A percentile compares a stretch with the other conserved stretches of the same genome.
Conservation (phyloP, 2,113 vertebrate species). For the Platichthys flesus region DNA sequence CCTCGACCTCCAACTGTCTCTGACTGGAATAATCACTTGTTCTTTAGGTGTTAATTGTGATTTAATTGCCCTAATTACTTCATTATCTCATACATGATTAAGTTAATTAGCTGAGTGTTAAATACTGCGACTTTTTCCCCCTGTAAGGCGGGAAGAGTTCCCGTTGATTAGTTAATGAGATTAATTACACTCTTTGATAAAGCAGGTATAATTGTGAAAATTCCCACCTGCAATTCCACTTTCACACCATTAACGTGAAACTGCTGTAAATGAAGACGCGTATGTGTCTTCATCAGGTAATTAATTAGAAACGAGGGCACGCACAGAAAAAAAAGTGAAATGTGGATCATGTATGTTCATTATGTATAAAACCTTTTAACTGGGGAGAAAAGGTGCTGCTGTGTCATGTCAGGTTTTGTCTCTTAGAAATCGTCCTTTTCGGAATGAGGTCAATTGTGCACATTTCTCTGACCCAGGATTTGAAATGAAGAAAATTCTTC, state of each 20-base stretch:
- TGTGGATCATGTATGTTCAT: slow-evolving; percentile 50
- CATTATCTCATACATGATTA: slow-evolving; percentile 74
- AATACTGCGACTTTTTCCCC: slow-evolving; percentile 69
- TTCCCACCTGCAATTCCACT: slow-evolving; percentile 82
- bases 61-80: slow-evolving; percentile 84
- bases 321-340: slow-evolving; percentile 66
- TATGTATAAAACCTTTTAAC: slow-evolving; percentile 18
- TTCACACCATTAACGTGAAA: slow-evolving; percentile 76
- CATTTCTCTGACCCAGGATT: slow-evolving; percentile 30
- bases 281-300: slow-evolving; percentile 68
- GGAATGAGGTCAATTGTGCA: slow-evolving; percentile 37
- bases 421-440: slow-evolving; percentile 14
- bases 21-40: slow-evolving; percentile 61
- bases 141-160: slow-evolving; percentile 65
- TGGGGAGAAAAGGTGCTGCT: slow-evolving; percentile 14
- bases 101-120: slow-evolving; percentile 81
- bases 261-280: slow-evolving; percentile 61
- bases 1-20: slow-evolving; percentile 32
- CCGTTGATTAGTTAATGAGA: slow-evolving; percentile 81
- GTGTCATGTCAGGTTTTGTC: slow-evolving; percentile 7
- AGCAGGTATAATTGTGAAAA: slow-evolving; percentile 83
- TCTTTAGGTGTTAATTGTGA: slow-evolving; percentile 77
- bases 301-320: slow-evolving; percentile 65
- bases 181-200: slow-evolving; percentile 80
- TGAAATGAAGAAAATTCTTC: slow-evolving; percentile 21